Evolutionary conservation across 2,888 invertebrate genomes (phyloP), one percentile per base, ranked within the genome.

Genomic region (Polyommatus iphigenia): DNA sequence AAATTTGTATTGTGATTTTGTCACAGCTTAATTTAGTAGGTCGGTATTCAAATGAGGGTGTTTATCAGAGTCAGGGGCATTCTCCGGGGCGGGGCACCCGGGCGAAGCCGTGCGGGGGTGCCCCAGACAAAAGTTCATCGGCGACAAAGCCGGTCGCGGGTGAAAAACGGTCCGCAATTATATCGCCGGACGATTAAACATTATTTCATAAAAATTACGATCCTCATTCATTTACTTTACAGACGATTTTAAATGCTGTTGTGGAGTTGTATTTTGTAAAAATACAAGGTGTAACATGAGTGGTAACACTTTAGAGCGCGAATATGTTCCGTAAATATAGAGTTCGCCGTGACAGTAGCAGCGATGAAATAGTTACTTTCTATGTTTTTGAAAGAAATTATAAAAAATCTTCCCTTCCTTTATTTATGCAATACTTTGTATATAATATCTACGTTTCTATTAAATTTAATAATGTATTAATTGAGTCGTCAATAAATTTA

Each of bases 131-230:
- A 29, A 67, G 32, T 67, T 75, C 29, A 72, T 59, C 78, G 54
- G 59, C 46, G 77, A 62, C 78, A 78, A 81, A 81, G 83, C 50
- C 24, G 36, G 6, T 6, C 36, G 41, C 62, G 13, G 24, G 62
- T 84, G 84, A 85, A 82, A 85, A 86, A 85, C 83, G 83, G 81
- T 82, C 82, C 79, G 79, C 77, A 46, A 79, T 79, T 77, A 79
- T 79, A 81, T 81, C 77, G 79, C 80, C 75, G 54, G 76, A 20
- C 57, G 20, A 57, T 76, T 76, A 76, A 54, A 76, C 29, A 54
- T 24, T 41, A 54, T 75, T 67, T 67, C 67, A 67, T 67, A 29
- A 67, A 62, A 67, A 67, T 29, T 67, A 29, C 29, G 67, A 29
- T 67, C 24, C 15, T 7, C 54, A 82, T 82, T 83, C 84, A 83